Conservation (phyloP, 2,113 vertebrate genomes). For the Corapipo altera region DNA sequence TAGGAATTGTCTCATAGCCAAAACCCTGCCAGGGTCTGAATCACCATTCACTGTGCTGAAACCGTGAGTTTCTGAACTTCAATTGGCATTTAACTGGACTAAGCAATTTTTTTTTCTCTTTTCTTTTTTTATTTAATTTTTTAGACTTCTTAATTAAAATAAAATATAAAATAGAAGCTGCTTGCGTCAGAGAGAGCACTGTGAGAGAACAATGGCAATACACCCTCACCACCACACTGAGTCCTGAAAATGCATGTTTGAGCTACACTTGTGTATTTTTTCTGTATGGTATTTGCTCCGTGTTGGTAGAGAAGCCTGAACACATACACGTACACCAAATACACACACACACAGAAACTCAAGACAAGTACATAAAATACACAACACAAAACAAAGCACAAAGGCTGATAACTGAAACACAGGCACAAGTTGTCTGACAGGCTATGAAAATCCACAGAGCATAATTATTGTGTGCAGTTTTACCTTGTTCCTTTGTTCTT, state of each 20-base stretch:
- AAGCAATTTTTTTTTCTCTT: neutral
- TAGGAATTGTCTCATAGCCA: slow-evolving; percentile 66
- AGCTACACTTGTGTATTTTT: slow-evolving; percentile 18
- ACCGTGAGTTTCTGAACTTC: slow-evolving; percentile 47
- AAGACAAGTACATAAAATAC: neutral
- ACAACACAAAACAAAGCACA: slow-evolving; percentile 49
- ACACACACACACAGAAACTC: neutral
- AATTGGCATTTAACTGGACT: slow-evolving; percentile 30
- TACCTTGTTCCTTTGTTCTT: slow-evolving; percentile 71
- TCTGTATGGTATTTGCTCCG: neutral
- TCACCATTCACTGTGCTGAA: slow-evolving; percentile 64
- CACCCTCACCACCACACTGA: neutral
- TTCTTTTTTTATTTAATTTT: neutral
- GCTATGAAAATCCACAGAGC: slow-evolving; percentile 52
- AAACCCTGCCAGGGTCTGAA: slow-evolving; percentile 66
- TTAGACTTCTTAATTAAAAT: slow-evolving; percentile 22
- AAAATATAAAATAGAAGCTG: neutral
- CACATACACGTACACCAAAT: neutral
- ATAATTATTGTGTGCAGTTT: slow-evolving; percentile 29
- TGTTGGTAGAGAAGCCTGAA: neutral
- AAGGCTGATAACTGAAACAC: slow-evolving; percentile 42
- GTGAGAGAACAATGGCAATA: slow-evolving; percentile 43
- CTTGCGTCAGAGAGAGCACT: neutral
- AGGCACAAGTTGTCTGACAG: slow-evolving; percentile 7
- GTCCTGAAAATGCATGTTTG: neutral